Evolutionary conservation across 2,888 invertebrate species (phyloP).

Genomic region (Drosophila lutescens): DNA sequence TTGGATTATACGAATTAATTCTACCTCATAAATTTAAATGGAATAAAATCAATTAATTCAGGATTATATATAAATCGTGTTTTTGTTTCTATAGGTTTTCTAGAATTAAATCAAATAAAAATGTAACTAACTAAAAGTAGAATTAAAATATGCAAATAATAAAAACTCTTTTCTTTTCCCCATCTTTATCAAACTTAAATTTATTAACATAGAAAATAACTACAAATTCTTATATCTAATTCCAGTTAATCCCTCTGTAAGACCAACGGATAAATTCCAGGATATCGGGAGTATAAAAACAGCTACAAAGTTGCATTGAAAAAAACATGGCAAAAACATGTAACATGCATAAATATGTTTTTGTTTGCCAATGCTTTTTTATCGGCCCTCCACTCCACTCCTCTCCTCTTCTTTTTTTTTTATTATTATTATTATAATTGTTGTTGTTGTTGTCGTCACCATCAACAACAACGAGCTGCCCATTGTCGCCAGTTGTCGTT

Average conservation of each 20-base stretch:
- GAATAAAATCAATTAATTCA: neutral
- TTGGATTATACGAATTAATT: neutral
- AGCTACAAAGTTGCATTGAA: constrained; percentile 47
- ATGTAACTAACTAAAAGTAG: neutral
- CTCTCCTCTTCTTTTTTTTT: constrained; percentile 6
- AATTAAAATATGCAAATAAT: neutral
- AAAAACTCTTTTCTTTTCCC: too few species aligned
- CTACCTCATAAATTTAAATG: neutral
- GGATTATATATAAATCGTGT: too few species aligned
- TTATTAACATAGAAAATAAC: neutral
- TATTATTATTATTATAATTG: constrained; percentile 46
- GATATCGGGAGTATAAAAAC: constrained; percentile 16
- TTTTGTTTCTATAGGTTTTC: too few species aligned
- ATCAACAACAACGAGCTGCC: constrained; percentile 58
- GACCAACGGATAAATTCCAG: constrained; percentile 8
- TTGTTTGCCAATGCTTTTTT: constrained; percentile 37
- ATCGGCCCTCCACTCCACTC: constrained; percentile 20
- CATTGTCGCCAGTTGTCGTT: constrained; percentile 73
- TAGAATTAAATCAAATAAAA: neutral
- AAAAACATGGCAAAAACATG: constrained; percentile 49
- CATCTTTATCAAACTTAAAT: neutral
- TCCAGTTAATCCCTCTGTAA: neutral
- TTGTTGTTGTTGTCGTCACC: constrained; percentile 42
- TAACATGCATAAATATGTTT: constrained; percentile 51
- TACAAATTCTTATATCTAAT: neutral